phyloP scores from a whole-genome alignment of 2,888 invertebrate species.

The Nesidiocoris tenuis region DNA sequence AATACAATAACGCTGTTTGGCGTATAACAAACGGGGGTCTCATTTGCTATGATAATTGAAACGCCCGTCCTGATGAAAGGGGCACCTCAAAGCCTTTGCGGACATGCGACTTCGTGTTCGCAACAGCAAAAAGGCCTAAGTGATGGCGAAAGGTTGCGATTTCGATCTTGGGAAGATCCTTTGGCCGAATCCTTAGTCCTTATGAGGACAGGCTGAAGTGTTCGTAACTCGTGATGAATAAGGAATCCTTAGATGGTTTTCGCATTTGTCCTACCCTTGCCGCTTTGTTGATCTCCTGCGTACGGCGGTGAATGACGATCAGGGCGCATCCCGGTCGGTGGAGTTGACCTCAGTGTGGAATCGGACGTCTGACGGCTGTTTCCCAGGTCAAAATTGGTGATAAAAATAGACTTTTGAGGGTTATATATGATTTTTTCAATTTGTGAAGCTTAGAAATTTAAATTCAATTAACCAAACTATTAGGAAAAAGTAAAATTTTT shows the following conservation, averaged over 20 bases:
- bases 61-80: slow-evolving; percentile 22
- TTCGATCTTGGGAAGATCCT: slow-evolving; percentile 23
- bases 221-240: slow-evolving; percentile 7
- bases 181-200: slow-evolving; percentile 25
- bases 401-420: too few relatives aligned
- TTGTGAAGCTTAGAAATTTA: too few relatives aligned
- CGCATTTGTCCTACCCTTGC: slow-evolving; percentile 14
- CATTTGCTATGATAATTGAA: slow-evolving; percentile 42
- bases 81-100: slow-evolving; percentile 8
- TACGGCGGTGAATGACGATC: background rate
- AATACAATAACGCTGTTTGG: slow-evolving; percentile 30
- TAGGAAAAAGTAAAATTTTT: too few relatives aligned
- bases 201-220: slow-evolving; percentile 20
- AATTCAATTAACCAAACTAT: too few relatives aligned
- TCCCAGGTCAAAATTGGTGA: too few relatives aligned
- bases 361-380: too few relatives aligned
- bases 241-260: slow-evolving; percentile 17
- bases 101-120: slow-evolving; percentile 19
- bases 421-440: too few relatives aligned
- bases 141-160: slow-evolving; percentile 10
- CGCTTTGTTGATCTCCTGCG: background rate
- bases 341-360: too few relatives aligned
- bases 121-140: slow-evolving; percentile 10
- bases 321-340: background rate
- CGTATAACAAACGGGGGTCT: slow-evolving; percentile 36